These are phyloP conservation scores for Oopsacas minuta DNA, from an alignment of 37 sponge, comb jelly and placozoan species.

Conservation along the genomic window DNA sequence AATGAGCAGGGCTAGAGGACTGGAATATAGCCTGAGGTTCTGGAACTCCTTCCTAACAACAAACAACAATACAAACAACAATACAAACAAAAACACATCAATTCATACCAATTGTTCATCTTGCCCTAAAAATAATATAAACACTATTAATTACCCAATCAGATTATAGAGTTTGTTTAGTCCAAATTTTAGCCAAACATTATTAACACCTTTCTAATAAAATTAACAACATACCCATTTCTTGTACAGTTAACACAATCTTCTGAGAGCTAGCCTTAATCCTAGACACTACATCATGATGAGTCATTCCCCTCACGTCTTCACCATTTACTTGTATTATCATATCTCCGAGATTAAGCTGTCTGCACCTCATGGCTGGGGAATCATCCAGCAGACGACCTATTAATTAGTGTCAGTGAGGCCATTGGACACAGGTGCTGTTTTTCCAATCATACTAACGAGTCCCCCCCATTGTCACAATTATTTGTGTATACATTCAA, in stretches of 20 bases:
- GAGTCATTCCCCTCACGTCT: conserved; percentile 73
- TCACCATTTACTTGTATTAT: conserved; percentile 70
- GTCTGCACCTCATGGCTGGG: conserved; percentile 64
- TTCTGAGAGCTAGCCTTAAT: conserved; percentile 68
- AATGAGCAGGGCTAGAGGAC: neutral
- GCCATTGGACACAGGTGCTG: no score
- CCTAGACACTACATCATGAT: conserved; percentile 44
- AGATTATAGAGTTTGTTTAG: neutral
- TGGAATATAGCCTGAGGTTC: neutral
- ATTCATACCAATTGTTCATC: conserved; percentile 5
- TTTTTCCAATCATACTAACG: no score
- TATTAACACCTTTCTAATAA: no score
- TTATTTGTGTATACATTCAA: no score
- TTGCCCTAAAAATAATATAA: neutral
- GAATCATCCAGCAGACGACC: conserved; percentile 72
- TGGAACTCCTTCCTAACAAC: neutral
- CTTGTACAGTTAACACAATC: conserved; percentile 21
- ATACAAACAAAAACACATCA: neutral
- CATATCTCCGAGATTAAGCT: conserved; percentile 59
- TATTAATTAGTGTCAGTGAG: no score
- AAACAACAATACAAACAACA: neutral
- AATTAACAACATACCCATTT: neutral
- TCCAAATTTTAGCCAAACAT: no score
- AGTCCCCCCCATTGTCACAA: no score
- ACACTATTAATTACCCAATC: no score